Percentiles rank a stretch among this genome's conserved stretches.
Evolutionary conservation across 2,797 vertebrate species (phyloP).

Genomic region (Melanotaenia parkinsoni): DNA sequence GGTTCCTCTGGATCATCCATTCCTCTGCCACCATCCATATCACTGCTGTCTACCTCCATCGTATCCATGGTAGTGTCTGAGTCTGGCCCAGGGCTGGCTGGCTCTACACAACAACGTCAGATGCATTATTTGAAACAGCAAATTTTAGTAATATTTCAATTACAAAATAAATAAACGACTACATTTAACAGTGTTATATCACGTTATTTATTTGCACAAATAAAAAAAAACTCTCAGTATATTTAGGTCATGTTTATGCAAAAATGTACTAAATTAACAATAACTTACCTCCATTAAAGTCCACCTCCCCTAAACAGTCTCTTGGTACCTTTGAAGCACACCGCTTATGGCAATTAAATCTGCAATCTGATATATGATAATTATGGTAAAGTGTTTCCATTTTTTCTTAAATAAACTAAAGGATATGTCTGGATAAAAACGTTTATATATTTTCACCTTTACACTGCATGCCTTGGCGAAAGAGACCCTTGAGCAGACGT

Average conservation of each 20-base stretch:
- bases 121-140: not conserved
- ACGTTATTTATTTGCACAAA: not conserved
- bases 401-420: not conserved
- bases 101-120: constrained; percentile 80
- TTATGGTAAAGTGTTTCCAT: not conserved
- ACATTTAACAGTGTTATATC: not conserved
- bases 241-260: not conserved
- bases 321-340: constrained; percentile 97
- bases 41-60: constrained; percentile 94
- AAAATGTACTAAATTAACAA: not conserved
- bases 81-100: constrained; percentile 91
- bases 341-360: constrained; percentile 97
- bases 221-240: not conserved
- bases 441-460: constrained; percentile 84
- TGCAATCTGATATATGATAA: constrained; percentile 87
- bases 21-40: constrained; percentile 88
- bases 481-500: constrained; percentile 94
- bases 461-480: constrained; percentile 98
- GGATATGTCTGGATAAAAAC: not conserved
- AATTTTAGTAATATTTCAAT: not conserved
- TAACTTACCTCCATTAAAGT: constrained; percentile 93
- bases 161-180: not conserved
- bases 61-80: constrained; percentile 95
- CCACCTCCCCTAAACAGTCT: constrained; percentile 96
- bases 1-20: constrained; percentile 92